Base-by-base conservation (phyloP, 1,140 invertebrate species). In the Scylla paramamosain region DNA sequence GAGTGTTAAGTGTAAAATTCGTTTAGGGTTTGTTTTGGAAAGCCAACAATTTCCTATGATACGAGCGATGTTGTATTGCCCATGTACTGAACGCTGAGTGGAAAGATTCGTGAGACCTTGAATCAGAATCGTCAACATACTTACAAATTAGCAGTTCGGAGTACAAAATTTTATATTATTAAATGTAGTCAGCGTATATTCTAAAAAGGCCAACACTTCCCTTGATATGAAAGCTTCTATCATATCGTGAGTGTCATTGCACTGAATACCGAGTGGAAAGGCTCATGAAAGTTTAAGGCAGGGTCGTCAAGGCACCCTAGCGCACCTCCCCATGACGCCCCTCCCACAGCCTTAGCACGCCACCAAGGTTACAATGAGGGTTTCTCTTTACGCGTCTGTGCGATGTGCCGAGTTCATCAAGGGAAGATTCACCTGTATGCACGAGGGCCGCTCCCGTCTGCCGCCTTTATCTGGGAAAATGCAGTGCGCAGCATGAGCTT, bases 361-460 rank as follows among this genome's bases (percentile, higher is more conserved):
- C 8, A 7, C 67, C 67, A 77, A 77, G 67, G 67, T 77, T 77
- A 77, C 12, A 20, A 20, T 25, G 20, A 77, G 1, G 67, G 20
- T 77, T 25, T 77, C 67, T 77, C 20, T n/a, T 1, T 0, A 7
- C 25, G 16, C 20, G 67, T 77, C 0, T 77, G 25, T n/a, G 25
- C n/a, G 20, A 77, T 0, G 20, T 8, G 12, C 20, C 7, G 20
- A 16, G 67, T n/a, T 77, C 67, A n/a, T n/a, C 67, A 59, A 20
- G 67, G 25, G 67, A 77, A 77, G 67, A 77, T 77, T 77, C 67
- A 77, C 67, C 67, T n/a, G 67, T n/a, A n/a, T 77, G 67, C 67
- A 77, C n/a, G 67, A 77, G n/a, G 25, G 67, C n/a, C 67, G 67
- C 67, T 52, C n/a, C n/a, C 25, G 20, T 1, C 67, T 59, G 67